These are phyloP conservation scores for Pangasius sanitwongsei DNA, from an alignment of 2,797 vertebrate genomes.

Conservation along the genomic window DNA sequence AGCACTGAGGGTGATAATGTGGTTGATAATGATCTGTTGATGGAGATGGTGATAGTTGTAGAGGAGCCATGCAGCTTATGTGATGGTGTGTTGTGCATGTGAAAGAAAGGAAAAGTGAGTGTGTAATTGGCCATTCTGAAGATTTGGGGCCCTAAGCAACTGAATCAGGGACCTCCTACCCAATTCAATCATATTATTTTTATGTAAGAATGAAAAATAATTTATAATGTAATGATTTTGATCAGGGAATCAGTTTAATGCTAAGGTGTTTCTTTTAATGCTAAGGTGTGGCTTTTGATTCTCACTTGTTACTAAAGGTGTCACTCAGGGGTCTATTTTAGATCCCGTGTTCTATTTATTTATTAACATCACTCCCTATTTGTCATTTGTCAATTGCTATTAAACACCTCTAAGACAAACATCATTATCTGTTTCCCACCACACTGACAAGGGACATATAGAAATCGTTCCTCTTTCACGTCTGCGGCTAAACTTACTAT, in stretches of 20 bases:
- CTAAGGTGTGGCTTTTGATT: background rate
- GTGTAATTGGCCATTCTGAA: background rate
- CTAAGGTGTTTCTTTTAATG: background rate
- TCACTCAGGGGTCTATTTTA: background rate
- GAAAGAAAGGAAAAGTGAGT: background rate
- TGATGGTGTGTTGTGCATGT: background rate
- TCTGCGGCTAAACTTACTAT: conserved; percentile 13
- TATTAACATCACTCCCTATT: background rate
- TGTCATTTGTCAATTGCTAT: background rate
- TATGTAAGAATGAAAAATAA: background rate
- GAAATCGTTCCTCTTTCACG: background rate
- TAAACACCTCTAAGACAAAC: background rate
- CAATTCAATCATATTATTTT: background rate
- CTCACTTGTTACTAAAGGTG: background rate
- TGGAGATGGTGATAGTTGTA: background rate
- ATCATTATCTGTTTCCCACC: background rate
- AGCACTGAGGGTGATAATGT: background rate
- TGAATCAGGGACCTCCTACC: background rate
- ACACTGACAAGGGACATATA: background rate
- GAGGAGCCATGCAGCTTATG: background rate
- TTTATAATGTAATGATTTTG: background rate
- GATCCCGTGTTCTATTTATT: background rate
- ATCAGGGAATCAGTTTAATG: background rate
- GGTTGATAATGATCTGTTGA: background rate
- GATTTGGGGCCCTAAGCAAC: background rate